Evolutionary conservation across 2,113 vertebrate species (phyloP), one percentile per base, ranked within the genome.

Genomic region (Nothoprocta perdicaria): DNA sequence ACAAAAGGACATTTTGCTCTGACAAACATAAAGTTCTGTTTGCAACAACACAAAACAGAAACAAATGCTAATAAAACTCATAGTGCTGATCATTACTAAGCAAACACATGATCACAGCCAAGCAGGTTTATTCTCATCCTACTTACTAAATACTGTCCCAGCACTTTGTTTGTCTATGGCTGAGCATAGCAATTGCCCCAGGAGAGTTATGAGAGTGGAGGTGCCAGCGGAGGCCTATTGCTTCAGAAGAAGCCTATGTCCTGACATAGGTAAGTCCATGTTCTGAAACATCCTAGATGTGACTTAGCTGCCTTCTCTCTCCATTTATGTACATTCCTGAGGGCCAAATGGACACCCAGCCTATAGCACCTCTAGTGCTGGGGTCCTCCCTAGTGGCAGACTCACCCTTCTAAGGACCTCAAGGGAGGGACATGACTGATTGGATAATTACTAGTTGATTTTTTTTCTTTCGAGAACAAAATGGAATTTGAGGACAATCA

Each of bases 1-100:
- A 17, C 27, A 4, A 90, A 15, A 18, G 41, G 24, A n/a, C n/a
- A 14, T 78, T 71, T 80, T 29, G 63, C 3, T 46, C 40, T 43
- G 38, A 61, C 15, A 61, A 87, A 73, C 22, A 73, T 7, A 9
- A 1, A 62, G 35, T 8, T 63, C n/a, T 79, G 33, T 24, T 35
- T 11, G 6, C 23, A 86, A 65, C 45, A 73, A 78, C n/a, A 86
- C 33, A 62, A 92, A 84, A 88, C 22, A 79, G 62, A 92, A 84
- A 88, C 22, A 79, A 75, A 8, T 0, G 5, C 17, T 26, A 60
- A 23, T 6, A 53, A 53, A 73, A 63, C 27, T 26, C 71, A 50
- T 10, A 4, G 16, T 40, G 61, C 22, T 76, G 78, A 21, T 48
- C 46, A 46, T 60, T 81, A 27, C 52, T 52, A 71, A 80, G 33